Percentiles rank a stretch among this genome's conserved stretches.
Evolutionary conservation across 1,140 invertebrate species (phyloP).

Genomic region (Aphelenchoides fujianensis): DNA sequence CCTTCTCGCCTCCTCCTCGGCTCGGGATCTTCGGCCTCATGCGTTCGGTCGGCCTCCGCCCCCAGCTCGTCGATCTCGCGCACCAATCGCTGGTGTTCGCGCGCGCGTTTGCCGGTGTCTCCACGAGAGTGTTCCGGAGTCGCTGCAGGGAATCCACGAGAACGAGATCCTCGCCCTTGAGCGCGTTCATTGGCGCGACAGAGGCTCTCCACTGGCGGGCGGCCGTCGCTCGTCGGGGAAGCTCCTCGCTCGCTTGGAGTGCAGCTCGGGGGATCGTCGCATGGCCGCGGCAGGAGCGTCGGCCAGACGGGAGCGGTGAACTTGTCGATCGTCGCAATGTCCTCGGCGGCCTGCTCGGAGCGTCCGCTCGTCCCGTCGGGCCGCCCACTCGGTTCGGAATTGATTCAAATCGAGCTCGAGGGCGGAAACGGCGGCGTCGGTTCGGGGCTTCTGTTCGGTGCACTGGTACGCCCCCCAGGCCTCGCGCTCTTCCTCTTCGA

Average conservation of each 20-base stretch:
- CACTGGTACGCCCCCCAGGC: background rate
- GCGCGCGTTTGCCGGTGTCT: conserved; percentile 5
- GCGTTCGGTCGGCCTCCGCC: background rate
- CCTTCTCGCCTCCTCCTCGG: background rate
- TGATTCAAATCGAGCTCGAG: background rate
- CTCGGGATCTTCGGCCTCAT: background rate
- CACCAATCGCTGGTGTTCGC: background rate
- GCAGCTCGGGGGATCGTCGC: conserved; percentile 8
- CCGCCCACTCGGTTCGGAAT: background rate
- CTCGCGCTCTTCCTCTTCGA: conserved; percentile 6
- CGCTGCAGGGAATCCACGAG: background rate
- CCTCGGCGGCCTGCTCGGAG: background rate
- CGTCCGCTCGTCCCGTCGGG: background rate
- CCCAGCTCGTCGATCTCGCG: conserved; percentile 1
- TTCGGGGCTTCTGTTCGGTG: background rate
- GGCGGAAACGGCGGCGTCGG: background rate
- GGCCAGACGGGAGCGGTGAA: background rate
- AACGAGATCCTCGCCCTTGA: background rate
- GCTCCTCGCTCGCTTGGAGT: background rate
- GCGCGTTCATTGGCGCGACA: background rate
- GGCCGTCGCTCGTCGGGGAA: background rate
- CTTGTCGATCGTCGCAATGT: background rate
- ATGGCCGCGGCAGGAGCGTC: background rate
- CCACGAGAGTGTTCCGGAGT: background rate
- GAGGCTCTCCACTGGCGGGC: background rate